Conservation (phyloP, 2,113 vertebrate genomes). For the Scortum barcoo region DNA sequence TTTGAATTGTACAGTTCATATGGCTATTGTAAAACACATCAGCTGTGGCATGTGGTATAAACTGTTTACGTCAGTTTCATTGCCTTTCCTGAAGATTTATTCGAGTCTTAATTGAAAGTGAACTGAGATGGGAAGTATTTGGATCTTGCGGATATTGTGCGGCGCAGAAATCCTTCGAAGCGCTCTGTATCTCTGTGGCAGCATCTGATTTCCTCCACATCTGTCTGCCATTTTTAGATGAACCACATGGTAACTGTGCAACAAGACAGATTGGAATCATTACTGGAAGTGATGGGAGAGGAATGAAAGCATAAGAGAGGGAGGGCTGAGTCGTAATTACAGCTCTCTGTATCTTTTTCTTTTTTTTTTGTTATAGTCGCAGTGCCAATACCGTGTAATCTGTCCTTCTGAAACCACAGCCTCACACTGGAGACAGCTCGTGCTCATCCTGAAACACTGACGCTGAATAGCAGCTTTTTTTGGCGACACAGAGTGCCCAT, state of each 20-base stretch:
- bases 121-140: conserved; percentile 38
- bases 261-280: conserved; percentile 71
- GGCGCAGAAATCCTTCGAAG: conserved; percentile 3
- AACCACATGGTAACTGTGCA: conserved; percentile 58
- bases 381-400: conserved; percentile 41
- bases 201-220: conserved; percentile 39
- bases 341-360: conserved; percentile 46
- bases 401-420: conserved; percentile 44
- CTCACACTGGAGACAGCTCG: conserved; percentile 45
- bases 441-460: conserved; percentile 32
- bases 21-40: conserved; percentile 39
- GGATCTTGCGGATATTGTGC: neutral
- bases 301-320: conserved; percentile 53
- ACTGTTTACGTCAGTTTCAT: conserved; percentile 45
- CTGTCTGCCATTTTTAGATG: conserved; percentile 66
- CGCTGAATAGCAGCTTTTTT: conserved; percentile 1
- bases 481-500: conserved; percentile 20
- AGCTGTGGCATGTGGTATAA: conserved; percentile 36
- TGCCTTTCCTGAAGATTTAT: conserved; percentile 28
- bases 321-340: conserved; percentile 48
- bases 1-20: conserved; percentile 28
- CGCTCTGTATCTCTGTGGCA: conserved; percentile 29
- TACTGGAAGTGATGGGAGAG: conserved; percentile 72
- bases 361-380: conserved; percentile 18
- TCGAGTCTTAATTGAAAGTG: conserved; percentile 41